These are phyloP conservation scores for Scalopus aquaticus DNA, from an alignment of 2,113 vertebrate species.

Conservation along the genomic window DNA sequence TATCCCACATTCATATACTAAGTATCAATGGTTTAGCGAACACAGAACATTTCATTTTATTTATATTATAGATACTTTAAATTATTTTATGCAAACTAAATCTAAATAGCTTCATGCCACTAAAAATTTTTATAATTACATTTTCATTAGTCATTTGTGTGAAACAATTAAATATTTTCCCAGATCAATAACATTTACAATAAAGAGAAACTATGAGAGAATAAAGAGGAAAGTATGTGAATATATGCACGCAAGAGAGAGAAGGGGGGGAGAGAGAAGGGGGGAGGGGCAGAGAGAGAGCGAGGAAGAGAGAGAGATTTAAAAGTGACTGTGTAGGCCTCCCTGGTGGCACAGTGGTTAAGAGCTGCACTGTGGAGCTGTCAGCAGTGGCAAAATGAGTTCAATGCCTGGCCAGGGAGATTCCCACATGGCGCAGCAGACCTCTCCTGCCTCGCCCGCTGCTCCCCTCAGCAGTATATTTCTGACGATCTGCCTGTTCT, in stretches of 20 bases:
- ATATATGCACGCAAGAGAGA: accelerated
- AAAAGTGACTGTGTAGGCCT: too few species aligned
- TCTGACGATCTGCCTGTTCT: too few species aligned
- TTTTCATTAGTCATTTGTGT: neutral
- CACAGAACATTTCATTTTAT: neutral
- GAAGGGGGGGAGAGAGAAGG: too few species aligned
- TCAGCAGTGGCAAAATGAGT: too few species aligned
- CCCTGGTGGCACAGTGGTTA: too few species aligned
- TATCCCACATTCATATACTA: neutral
- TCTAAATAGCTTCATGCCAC: neutral
- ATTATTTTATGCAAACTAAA: conserved; percentile 19
- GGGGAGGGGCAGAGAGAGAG: neutral
- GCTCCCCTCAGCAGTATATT: too few species aligned
- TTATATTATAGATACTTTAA: neutral
- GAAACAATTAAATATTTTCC: conserved; percentile 21
- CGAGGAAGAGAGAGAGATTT: neutral
- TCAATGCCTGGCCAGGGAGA: too few species aligned
- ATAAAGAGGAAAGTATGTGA: neutral
- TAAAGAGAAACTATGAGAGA: neutral
- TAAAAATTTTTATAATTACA: neutral
- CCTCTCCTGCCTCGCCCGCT: too few species aligned
- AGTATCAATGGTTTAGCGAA: neutral
- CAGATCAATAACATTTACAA: neutral
- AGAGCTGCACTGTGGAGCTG: too few species aligned
- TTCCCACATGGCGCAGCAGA: too few species aligned